Evolutionary conservation across 2,888 invertebrate species (phyloP).

Genomic region (Lymantria dispar): DNA sequence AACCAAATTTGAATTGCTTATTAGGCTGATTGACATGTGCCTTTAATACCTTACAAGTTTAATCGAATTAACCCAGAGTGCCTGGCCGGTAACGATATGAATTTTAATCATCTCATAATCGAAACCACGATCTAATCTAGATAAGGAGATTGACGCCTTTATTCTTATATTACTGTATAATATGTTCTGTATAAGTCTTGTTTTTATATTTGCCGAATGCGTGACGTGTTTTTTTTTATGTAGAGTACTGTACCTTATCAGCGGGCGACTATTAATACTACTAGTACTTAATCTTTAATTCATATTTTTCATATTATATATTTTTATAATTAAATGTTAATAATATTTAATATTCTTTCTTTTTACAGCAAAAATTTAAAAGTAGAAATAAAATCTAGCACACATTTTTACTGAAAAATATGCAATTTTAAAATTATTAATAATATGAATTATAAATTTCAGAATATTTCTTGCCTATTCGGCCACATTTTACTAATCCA

Average conservation of each 20-base stretch:
- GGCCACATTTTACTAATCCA: too few relatives aligned
- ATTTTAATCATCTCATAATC: slow-evolving; percentile 47
- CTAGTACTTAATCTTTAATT: too few relatives aligned
- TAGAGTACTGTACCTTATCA: neutral
- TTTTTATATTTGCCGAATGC: slow-evolving; percentile 9
- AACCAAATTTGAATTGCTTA: slow-evolving; percentile 76
- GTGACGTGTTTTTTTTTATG: slow-evolving; percentile 3
- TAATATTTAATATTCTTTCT: too few relatives aligned
- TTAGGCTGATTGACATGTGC: slow-evolving; percentile 74
- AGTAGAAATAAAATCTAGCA: too few relatives aligned
- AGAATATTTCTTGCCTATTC: too few relatives aligned
- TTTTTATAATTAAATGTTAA: too few relatives aligned
- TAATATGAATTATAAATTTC: too few relatives aligned
- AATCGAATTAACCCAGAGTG: slow-evolving; percentile 49
- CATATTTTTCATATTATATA: too few relatives aligned
- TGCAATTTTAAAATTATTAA: too few relatives aligned
- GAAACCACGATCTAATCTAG: slow-evolving; percentile 51
- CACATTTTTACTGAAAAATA: too few relatives aligned
- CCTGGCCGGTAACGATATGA: slow-evolving; percentile 33
- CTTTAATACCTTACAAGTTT: slow-evolving; percentile 55
- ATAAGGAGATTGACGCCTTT: slow-evolving; percentile 49
- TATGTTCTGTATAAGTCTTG: slow-evolving; percentile 41
- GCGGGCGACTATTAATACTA: too few relatives aligned
- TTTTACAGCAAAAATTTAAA: too few relatives aligned
- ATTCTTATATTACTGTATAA: slow-evolving; percentile 46